Evolutionary conservation across 2,113 vertebrate species (phyloP).

Genomic region (Larimichthys crocea): DNA sequence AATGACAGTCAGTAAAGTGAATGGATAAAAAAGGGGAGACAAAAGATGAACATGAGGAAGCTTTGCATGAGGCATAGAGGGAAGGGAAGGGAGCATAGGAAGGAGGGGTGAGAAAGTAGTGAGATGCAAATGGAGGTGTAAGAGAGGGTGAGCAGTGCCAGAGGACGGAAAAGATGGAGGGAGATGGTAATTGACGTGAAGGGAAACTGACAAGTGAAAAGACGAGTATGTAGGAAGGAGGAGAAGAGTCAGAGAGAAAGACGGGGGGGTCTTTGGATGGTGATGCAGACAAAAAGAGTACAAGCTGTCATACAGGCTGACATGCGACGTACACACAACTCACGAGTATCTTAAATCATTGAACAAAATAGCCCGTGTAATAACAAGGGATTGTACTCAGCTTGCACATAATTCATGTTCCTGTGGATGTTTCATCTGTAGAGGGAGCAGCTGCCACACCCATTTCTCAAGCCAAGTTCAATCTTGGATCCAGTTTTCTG

Average conservation of each 20-base stretch:
- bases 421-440: slow-evolving; percentile 6
- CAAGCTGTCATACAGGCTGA: slow-evolving; percentile 55
- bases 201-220: slow-evolving; percentile 77
- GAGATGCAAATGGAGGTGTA: slow-evolving; percentile 49
- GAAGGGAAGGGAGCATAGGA: neutral
- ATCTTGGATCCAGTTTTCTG: slow-evolving; percentile 10
- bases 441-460: slow-evolving; percentile 23
- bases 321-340: slow-evolving; percentile 51
- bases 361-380: slow-evolving; percentile 72
- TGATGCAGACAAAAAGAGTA: slow-evolving; percentile 39
- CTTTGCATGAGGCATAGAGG: slow-evolving; percentile 14
- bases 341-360: slow-evolving; percentile 70
- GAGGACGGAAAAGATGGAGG: slow-evolving; percentile 37
- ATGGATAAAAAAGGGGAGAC: slow-evolving; percentile 2
- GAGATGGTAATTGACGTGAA: slow-evolving; percentile 76
- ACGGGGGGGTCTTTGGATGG: slow-evolving; percentile 29
- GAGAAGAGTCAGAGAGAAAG: slow-evolving; percentile 58
- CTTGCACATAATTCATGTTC: slow-evolving; percentile 62
- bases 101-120: slow-evolving; percentile 16
- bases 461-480: slow-evolving; percentile 29
- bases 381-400: slow-evolving; percentile 61
- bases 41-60: slow-evolving; percentile 14
- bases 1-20: slow-evolving; percentile 27
- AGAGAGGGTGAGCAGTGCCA: slow-evolving; percentile 34
- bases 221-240: slow-evolving; percentile 66